A percentile compares a stretch with the other conserved stretches of the same genome.
These are phyloP conservation scores for Lissocephala sabroskyi DNA, from an alignment of 2,888 invertebrate species.

Conservation along the genomic window DNA sequence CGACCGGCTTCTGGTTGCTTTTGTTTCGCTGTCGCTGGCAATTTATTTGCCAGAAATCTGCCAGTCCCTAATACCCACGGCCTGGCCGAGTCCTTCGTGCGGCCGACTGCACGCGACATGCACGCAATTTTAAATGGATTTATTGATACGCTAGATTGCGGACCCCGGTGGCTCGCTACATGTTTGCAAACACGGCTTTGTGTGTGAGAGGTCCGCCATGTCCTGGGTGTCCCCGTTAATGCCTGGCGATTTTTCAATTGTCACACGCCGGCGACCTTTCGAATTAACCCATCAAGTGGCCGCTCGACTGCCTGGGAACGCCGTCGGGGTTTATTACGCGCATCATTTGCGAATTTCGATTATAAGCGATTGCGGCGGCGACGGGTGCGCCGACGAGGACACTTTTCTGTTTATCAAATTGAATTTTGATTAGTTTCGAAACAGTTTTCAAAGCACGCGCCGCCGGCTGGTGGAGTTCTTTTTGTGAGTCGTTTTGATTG, in stretches of 20 bases:
- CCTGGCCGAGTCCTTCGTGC: slow-evolving; percentile 36
- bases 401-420: slow-evolving; percentile 40
- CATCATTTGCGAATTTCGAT: slow-evolving; percentile 69
- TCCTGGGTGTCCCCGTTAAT: slow-evolving; percentile 31
- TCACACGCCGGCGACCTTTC: slow-evolving; percentile 36
- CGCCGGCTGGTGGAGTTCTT: too few relatives aligned
- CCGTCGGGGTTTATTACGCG: slow-evolving; percentile 56
- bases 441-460: slow-evolving; percentile 27
- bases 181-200: slow-evolving; percentile 54
- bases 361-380: slow-evolving; percentile 52
- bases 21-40: slow-evolving; percentile 55
- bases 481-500: slow-evolving; percentile 58
- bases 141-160: slow-evolving; percentile 54
- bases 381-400: background rate
- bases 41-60: slow-evolving; percentile 32
- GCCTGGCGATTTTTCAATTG: slow-evolving; percentile 67
- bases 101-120: slow-evolving; percentile 39
- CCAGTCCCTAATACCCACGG: slow-evolving; percentile 47
- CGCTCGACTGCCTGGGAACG: slow-evolving; percentile 45
- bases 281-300: slow-evolving; percentile 59
- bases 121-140: slow-evolving; percentile 62
- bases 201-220: too few relatives aligned
- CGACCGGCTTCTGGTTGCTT: slow-evolving; percentile 40
- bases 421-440: slow-evolving; percentile 64
- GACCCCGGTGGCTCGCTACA: slow-evolving; percentile 22